Evolutionary conservation across 1,140 invertebrate genomes (phyloP), one percentile per base, ranked within the genome.

Genomic region (Calephelis virginiensis): DNA sequence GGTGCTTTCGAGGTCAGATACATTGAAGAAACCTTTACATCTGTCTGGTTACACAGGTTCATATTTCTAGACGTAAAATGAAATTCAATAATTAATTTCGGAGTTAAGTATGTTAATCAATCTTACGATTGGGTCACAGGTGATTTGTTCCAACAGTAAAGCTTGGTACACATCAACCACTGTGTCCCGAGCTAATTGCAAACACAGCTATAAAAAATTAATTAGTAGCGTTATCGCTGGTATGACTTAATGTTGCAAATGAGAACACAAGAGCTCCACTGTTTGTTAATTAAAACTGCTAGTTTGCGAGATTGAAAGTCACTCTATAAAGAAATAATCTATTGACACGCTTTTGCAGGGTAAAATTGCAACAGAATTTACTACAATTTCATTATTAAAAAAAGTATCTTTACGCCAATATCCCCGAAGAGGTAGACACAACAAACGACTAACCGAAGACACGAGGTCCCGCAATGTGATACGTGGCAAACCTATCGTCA

Each of bases 181-280:
- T 72, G 73, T 78, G 75, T 78, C 71, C 71, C 67, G 67, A 70
- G 72, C 82, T 85, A 88, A 88, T 88, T 88, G 80, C 73, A 72
- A 80, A 81, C 75, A 81, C 56, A 76, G 64, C 74, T 76, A 78
- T 86, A 85, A 84, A 86, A 84, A 78, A 79, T 73, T 85, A 83
- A 88, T 86, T 85, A 85, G 71, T 69, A 75, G 13, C 72, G 67
- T 79, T 83, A 85, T 82, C 82, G 73, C 56, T 40, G 67, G 59
- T 72, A 72, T 70, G 78, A 69, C 61, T 80, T 82, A 78, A 80
- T 79, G 81, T 84, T 79, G 75, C 78, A 82, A 79, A 83, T 77
- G 74, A 77, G 74, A 78, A 75, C 63, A 50, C 17, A 63, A 17
- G 56, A 66, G 61, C 65, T 61, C 56, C 67, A 66, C 63, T 70